Evolutionary conservation across 1,140 invertebrate genomes (phyloP).

Genomic region (Grapholita molesta): DNA sequence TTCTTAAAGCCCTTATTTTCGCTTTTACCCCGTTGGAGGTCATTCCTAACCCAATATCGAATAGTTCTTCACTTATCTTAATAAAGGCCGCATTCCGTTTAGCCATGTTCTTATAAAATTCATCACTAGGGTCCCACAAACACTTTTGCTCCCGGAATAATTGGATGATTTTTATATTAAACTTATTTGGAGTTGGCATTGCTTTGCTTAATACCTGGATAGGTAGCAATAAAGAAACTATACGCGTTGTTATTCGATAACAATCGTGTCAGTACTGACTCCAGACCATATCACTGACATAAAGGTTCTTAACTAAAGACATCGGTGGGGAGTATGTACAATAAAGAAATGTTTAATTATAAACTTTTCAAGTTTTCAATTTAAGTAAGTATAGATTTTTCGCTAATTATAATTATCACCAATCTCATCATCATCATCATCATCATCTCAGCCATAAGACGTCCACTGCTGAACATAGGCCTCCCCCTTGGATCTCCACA

Average conservation of each 20-base stretch:
- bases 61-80: not conserved
- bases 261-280: not conserved
- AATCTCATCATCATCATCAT: no score
- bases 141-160: not conserved
- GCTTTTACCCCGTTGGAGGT: not conserved
- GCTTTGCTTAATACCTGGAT: not conserved
- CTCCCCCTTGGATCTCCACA: no score
- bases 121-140: not conserved
- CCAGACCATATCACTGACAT: not conserved
- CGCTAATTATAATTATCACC: no score
- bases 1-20: not conserved
- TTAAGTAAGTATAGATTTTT: no score
- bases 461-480: no score
- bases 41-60: not conserved
- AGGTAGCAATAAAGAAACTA: not conserved
- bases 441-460: no score
- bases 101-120: not conserved
- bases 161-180: not conserved
- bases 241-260: not conserved
- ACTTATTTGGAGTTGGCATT: not conserved
- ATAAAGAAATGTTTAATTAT: no score
- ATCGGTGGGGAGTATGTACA: no score
- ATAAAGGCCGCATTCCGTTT: not conserved
- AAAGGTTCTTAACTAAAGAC: no score
- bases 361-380: no score